Conservation (phyloP, 2,113 vertebrate species). For the Sapajus apella region DNA sequence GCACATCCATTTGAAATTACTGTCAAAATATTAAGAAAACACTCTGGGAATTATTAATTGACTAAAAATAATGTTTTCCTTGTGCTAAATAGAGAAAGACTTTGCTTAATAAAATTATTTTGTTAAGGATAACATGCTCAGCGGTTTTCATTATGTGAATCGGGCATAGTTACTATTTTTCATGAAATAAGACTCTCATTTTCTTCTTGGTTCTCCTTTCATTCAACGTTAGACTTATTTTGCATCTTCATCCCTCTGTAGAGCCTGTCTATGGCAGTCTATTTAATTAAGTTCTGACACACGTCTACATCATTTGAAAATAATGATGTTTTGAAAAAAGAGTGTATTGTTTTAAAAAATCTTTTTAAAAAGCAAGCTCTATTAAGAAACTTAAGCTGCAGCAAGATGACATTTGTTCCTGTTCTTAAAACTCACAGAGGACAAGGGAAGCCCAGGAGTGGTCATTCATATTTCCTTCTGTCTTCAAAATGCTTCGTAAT, state of each 20-base stretch:
- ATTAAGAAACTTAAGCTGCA: not conserved
- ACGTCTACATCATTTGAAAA: not conserved
- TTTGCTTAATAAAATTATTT: slow-evolving; percentile 19
- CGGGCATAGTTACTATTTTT: not conserved
- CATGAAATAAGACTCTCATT: not conserved
- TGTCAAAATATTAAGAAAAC: slow-evolving; percentile 43
- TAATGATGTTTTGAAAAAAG: not conserved
- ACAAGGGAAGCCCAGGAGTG: not conserved
- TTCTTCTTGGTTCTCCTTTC: not conserved
- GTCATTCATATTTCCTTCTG: not conserved
- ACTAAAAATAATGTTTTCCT: slow-evolving; percentile 40
- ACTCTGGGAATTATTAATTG: slow-evolving; percentile 46
- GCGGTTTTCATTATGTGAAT: not conserved
- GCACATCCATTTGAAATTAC: slow-evolving; percentile 37
- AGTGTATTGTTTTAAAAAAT: not conserved
- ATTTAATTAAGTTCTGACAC: not conserved
- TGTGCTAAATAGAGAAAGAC: not conserved
- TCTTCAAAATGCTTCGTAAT: not conserved
- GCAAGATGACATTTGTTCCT: not conserved
- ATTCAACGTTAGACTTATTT: not conserved
- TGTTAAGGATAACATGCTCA: not conserved
- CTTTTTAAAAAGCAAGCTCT: not conserved
- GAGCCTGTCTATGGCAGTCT: not conserved
- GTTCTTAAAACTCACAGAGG: not conserved
- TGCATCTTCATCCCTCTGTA: not conserved